Evolutionary conservation across 2,888 invertebrate genomes (phyloP).

Genomic region (Anticlea derivata): DNA sequence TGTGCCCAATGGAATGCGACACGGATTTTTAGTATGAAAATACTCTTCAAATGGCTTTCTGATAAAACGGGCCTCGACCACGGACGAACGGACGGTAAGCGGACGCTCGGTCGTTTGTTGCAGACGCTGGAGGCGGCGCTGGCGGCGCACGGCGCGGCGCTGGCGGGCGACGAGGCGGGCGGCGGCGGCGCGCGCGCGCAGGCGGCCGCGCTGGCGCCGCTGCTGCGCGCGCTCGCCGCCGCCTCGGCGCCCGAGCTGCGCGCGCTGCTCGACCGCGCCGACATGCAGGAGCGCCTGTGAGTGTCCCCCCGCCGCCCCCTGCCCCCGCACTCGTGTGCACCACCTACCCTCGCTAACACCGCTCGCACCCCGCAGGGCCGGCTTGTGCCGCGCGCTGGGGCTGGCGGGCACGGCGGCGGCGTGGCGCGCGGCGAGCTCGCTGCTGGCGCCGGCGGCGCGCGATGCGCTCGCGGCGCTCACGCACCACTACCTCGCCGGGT

Average conservation of each 20-base stretch:
- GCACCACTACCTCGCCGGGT: slow-evolving; percentile 33
- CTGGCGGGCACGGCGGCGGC: slow-evolving; percentile 41
- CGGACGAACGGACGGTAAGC: too few species aligned
- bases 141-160: slow-evolving; percentile 24
- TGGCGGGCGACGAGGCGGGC: slow-evolving; percentile 33
- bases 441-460: slow-evolving; percentile 47
- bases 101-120: neutral
- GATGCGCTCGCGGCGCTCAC: slow-evolving; percentile 42
- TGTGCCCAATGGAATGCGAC: too few species aligned
- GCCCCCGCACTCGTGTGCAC: too few species aligned
- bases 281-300: slow-evolving; percentile 11
- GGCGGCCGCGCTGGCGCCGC: slow-evolving; percentile 32
- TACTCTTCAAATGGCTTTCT: too few species aligned
- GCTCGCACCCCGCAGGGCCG: neutral
- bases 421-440: slow-evolving; percentile 46
- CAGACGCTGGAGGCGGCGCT: slow-evolving; percentile 26
- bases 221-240: slow-evolving; percentile 43
- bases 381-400: slow-evolving; percentile 23
- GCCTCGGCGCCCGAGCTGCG: slow-evolving; percentile 28
- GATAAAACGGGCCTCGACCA: too few species aligned
- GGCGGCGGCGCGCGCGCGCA: slow-evolving; percentile 29
- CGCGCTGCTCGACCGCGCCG: slow-evolving; percentile 20
- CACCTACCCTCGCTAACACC: too few species aligned
- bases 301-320: neutral
- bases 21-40: too few species aligned